These are phyloP conservation scores for Myiozetetes cayanensis DNA, from an alignment of 2,113 vertebrate species.

Conservation along the genomic window DNA sequence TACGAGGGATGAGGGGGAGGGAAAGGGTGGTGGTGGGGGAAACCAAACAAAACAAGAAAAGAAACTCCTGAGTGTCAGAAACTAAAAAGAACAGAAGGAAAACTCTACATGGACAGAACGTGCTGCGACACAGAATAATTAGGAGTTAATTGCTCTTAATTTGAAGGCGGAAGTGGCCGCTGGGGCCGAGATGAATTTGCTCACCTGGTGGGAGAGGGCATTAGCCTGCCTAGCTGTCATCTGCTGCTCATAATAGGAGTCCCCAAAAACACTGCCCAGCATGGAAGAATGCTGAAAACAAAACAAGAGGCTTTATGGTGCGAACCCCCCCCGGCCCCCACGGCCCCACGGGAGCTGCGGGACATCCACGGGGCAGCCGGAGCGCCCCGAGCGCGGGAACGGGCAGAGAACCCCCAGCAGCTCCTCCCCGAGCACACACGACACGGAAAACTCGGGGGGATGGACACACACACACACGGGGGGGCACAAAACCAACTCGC, in stretches of 20 bases:
- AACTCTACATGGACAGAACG: background rate
- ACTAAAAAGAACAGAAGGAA: background rate
- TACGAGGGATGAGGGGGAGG: accelerated
- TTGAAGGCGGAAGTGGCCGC: constrained; percentile 8
- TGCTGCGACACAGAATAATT: background rate
- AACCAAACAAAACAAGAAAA: background rate
- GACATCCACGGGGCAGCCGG: background rate
- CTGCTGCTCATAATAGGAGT: constrained; percentile 98
- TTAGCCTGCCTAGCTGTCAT: constrained; percentile 94
- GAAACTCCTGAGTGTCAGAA: background rate
- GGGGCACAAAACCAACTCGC: background rate
- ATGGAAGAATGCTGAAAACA: constrained; percentile 89
- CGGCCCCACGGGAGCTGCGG: background rate
- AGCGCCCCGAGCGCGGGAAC: too few relatives aligned
- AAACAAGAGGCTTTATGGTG: constrained; percentile 70
- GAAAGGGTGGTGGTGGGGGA: accelerated
- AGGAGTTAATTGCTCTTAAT: background rate
- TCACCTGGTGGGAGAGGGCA: constrained; percentile 96
- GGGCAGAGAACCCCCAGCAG: background rate
- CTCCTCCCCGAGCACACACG: background rate
- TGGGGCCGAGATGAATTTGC: constrained; percentile 43
- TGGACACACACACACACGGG: background rate
- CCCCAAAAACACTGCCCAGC: constrained; percentile 93
- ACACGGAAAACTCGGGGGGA: background rate
- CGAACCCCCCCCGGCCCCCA: background rate